phyloP scores from a whole-genome alignment of 2,113 vertebrate genomes.

The Vulpes ferrilata region DNA sequence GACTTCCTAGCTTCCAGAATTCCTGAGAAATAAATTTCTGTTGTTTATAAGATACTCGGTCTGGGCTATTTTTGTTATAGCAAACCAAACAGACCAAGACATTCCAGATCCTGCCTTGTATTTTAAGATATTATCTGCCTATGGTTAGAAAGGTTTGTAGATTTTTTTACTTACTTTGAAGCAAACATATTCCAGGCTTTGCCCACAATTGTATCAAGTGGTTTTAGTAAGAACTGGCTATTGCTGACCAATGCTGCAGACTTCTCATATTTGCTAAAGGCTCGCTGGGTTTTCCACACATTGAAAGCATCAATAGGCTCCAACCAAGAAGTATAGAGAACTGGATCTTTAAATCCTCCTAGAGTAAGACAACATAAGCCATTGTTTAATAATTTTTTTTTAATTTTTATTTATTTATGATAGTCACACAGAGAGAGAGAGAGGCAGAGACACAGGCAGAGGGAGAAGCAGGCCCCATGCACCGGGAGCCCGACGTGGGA shows the following conservation, averaged over 20 bases:
- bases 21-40: background rate
- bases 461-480: no score
- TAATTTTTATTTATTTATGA: no score
- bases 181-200: constrained; percentile 99
- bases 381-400: background rate
- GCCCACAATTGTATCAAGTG: constrained; percentile 93
- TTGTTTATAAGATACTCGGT: background rate
- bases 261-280: constrained; percentile 96
- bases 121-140: background rate
- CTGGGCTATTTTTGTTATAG: background rate
- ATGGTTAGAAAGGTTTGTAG: background rate
- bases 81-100: background rate
- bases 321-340: constrained; percentile 95
- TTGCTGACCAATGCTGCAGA: constrained; percentile 96
- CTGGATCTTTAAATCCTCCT: constrained; percentile 93
- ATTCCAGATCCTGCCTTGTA: background rate
- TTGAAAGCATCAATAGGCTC: constrained; percentile 87
- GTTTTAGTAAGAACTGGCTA: constrained; percentile 94
- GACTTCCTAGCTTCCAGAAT: background rate
- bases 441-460: no score
- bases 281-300: constrained; percentile 91
- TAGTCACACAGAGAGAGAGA: no score
- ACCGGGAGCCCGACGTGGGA: no score
- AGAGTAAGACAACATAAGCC: constrained; percentile 55
- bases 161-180: constrained; percentile 92